These are phyloP conservation scores for Scaptomyza cyrtandrae DNA, from an alignment of 2,888 invertebrate genomes.

Conservation along the genomic window DNA sequence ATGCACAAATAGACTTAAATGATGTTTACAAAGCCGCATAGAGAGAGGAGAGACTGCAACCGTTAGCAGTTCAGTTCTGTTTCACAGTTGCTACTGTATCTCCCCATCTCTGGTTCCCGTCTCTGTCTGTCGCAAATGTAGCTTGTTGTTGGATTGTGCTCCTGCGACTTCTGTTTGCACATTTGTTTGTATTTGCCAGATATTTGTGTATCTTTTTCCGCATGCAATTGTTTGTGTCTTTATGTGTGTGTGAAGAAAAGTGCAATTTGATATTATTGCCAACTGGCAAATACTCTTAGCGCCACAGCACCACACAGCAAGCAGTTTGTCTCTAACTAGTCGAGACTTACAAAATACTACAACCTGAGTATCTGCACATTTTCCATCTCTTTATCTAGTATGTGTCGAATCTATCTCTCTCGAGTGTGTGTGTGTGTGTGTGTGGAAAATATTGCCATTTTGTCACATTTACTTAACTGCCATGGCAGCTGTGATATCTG, in stretches of 20 bases:
- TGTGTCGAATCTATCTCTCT: neutral
- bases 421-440: constrained; percentile 11
- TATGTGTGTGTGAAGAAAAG: constrained; percentile 49
- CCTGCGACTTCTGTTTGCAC: constrained; percentile 63
- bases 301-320: constrained; percentile 42
- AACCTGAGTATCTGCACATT: constrained; percentile 18
- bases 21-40: constrained; percentile 64
- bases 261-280: constrained; percentile 81
- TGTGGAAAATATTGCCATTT: constrained; percentile 58
- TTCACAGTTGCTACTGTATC: constrained; percentile 21
- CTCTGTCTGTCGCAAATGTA: neutral
- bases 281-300: constrained; percentile 77
- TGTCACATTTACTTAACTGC: constrained; percentile 58
- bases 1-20: constrained; percentile 73
- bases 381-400: neutral
- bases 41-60: constrained; percentile 13
- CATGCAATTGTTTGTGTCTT: constrained; percentile 35
- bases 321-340: constrained; percentile 41
- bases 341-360: constrained; percentile 22
- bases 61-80: constrained; percentile 27
- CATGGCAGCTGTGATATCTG: constrained; percentile 57
- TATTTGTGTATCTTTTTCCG: constrained; percentile 68
- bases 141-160: constrained; percentile 28
- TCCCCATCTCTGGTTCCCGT: neutral
- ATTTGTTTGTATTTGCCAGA: constrained; percentile 75